Evolutionary conservation across 2,888 invertebrate species (phyloP).

Genomic region (Morpho helenor): DNA sequence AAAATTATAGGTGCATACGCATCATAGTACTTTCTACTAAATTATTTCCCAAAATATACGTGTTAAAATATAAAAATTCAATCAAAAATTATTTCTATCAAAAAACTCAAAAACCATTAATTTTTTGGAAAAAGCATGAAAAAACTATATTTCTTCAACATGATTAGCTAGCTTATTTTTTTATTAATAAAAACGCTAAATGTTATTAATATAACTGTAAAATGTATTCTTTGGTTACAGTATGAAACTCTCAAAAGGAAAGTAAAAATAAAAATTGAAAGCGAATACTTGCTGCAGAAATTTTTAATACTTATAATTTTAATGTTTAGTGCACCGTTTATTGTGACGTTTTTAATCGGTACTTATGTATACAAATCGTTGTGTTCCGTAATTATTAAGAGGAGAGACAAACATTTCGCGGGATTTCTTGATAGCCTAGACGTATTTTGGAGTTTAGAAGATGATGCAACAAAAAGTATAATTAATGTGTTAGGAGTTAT

Average conservation of each 20-base stretch:
- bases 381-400: slow-evolving; percentile 43
- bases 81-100: too few relatives aligned
- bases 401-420: slow-evolving; percentile 52
- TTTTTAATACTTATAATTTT: slow-evolving; percentile 31
- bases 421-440: slow-evolving; percentile 73
- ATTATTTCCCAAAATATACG: too few relatives aligned
- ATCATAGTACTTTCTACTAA: too few relatives aligned
- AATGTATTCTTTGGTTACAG: slow-evolving; percentile 27
- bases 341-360: slow-evolving; percentile 32
- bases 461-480: slow-evolving; percentile 57
- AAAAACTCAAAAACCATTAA: too few relatives aligned
- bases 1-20: too few relatives aligned
- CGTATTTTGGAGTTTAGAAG: slow-evolving; percentile 75
- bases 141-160: too few relatives aligned
- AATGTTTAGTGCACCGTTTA: slow-evolving; percentile 36
- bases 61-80: too few relatives aligned
- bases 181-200: too few relatives aligned
- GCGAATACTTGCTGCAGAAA: slow-evolving; percentile 17
- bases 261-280: slow-evolving; percentile 22
- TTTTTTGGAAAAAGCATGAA: too few relatives aligned
- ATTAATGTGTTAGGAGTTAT: slow-evolving; percentile 71
- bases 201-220: neutral
- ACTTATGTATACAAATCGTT: slow-evolving; percentile 42
- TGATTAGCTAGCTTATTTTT: too few relatives aligned
- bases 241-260: slow-evolving; percentile 28